phyloP scores from a whole-genome alignment of 2,888 invertebrate genomes.

The Azorinus chamasolen region DNA sequence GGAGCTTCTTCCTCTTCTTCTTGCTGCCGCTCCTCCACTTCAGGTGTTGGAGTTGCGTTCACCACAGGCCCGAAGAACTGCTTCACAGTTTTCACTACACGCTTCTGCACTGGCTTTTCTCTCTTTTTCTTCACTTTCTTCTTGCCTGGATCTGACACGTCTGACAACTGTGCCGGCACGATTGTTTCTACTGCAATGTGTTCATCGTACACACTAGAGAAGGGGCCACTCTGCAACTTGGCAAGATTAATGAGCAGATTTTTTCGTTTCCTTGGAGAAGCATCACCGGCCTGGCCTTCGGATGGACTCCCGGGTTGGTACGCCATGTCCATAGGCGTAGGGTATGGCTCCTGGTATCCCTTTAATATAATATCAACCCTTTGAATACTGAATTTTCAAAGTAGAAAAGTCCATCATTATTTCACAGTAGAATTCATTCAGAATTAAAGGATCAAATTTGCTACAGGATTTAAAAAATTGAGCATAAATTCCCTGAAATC shows the following conservation, averaged over 20 bases:
- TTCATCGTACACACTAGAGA: slow-evolving; percentile 78
- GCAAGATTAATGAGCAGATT: slow-evolving; percentile 80
- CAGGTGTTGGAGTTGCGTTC: slow-evolving; percentile 61
- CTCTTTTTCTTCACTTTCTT: slow-evolving; percentile 62
- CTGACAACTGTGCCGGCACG: slow-evolving; percentile 62
- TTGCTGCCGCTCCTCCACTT: slow-evolving; percentile 46
- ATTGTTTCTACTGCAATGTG: slow-evolving; percentile 75
- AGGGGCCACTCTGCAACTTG: slow-evolving; percentile 79
- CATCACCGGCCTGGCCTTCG: slow-evolving; percentile 45
- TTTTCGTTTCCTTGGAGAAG: slow-evolving; percentile 67
- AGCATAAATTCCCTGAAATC: no score
- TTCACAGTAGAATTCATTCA: no score
- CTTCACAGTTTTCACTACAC: slow-evolving; percentile 76
- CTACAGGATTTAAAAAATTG: neutral
- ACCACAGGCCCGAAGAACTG: slow-evolving; percentile 84
- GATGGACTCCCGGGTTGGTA: slow-evolving; percentile 55
- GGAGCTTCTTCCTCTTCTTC: slow-evolving; percentile 74
- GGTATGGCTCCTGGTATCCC: slow-evolving; percentile 63
- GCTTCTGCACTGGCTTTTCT: slow-evolving; percentile 62
- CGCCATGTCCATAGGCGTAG: slow-evolving; percentile 63
- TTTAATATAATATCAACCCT: slow-evolving; percentile 29
- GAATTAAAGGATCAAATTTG: neutral
- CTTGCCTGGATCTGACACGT: slow-evolving; percentile 34
- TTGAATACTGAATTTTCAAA: no score
- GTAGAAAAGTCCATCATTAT: no score